A percentile compares a stretch with the other conserved stretches of the same genome.
Evolutionary conservation across 2,797 vertebrate genomes (phyloP).

Genomic region (Coccyzus lansbergi): DNA sequence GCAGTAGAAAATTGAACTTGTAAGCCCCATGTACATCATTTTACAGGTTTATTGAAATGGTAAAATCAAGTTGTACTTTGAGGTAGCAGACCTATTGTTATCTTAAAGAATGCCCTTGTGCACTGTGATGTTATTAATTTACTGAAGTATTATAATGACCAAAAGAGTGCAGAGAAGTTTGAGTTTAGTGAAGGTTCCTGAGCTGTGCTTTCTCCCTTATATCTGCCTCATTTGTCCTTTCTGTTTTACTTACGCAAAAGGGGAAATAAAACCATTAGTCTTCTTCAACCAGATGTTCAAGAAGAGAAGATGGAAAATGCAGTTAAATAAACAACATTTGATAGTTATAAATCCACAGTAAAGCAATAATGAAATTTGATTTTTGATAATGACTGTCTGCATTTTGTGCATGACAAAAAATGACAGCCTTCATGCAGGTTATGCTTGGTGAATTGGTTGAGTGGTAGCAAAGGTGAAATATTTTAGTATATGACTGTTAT

Average conservation of each 20-base stretch:
- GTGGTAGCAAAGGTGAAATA: conserved; percentile 1
- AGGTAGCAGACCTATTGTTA: background rate
- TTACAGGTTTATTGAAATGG: background rate
- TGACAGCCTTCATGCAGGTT: conserved; percentile 3
- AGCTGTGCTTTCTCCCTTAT: background rate
- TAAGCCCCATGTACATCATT: background rate
- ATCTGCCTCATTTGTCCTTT: background rate
- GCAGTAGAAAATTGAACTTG: background rate
- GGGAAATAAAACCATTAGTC: background rate
- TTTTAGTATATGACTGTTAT: background rate
- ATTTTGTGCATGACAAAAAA: background rate
- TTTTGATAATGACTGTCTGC: background rate
- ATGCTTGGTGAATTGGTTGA: conserved; percentile 19
- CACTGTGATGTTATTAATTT: background rate
- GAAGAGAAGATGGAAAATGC: conserved; percentile 18
- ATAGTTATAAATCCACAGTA: conserved; percentile 29
- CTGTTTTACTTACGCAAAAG: background rate
- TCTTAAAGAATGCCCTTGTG: background rate
- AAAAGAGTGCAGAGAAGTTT: background rate
- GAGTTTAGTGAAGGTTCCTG: background rate
- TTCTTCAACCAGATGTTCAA: background rate
- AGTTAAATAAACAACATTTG: conserved; percentile 25
- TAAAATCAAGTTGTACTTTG: background rate
- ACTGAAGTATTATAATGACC: background rate
- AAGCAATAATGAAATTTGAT: background rate